Conservation (phyloP, 2,113 vertebrate species). For the Orycteropus afer region DNA sequence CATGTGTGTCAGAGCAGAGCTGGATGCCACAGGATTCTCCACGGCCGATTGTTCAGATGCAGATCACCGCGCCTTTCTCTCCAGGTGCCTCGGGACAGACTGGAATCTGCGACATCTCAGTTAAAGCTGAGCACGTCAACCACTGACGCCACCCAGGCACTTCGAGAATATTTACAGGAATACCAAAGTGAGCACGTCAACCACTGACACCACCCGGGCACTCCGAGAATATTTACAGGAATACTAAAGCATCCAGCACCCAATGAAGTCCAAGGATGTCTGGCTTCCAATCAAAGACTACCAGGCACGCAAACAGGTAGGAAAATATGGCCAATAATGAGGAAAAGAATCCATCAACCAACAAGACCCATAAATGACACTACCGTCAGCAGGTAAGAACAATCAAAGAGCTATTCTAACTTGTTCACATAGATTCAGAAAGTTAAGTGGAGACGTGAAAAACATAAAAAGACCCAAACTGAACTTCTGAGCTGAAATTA, state of each 20-base stretch:
- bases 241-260: slow-evolving; percentile 19
- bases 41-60: too few species aligned
- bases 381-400: background rate
- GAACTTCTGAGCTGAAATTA: background rate
- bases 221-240: background rate
- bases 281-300: background rate
- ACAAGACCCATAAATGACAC: background rate
- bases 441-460: background rate
- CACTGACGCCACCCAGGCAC: too few species aligned
- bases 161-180: too few species aligned
- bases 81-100: too few species aligned
- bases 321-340: background rate
- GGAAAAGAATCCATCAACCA: background rate
- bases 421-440: background rate
- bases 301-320: background rate
- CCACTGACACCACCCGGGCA: too few species aligned
- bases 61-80: too few species aligned
- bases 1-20: too few species aligned
- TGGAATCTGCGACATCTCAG: too few species aligned
- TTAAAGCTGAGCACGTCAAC: too few species aligned
- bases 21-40: too few species aligned
- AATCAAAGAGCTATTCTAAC: background rate
- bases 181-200: too few species aligned
- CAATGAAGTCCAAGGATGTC: background rate
- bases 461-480: background rate